These are phyloP conservation scores for Drosophila obscura DNA, from an alignment of 1,140 invertebrate genomes.

Conservation along the genomic window DNA sequence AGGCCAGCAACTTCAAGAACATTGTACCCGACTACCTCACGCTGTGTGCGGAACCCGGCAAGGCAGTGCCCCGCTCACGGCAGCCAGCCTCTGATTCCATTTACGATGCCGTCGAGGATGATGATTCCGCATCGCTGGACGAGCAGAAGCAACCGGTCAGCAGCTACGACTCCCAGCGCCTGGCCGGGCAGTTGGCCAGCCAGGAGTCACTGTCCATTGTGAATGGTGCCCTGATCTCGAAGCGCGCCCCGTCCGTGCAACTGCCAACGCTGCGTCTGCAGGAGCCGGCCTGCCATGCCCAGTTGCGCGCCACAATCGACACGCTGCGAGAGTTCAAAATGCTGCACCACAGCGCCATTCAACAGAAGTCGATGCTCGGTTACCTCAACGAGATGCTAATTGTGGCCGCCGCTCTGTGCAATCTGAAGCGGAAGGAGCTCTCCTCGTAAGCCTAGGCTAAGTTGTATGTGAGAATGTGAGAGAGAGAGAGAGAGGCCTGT, in stretches of 20 bases:
- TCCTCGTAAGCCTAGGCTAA: background rate
- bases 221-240: conserved; percentile 65
- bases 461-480: background rate
- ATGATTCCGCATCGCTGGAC: conserved; percentile 12
- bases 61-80: conserved; percentile 47
- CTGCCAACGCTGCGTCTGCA: conserved; percentile 69
- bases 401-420: conserved; percentile 67
- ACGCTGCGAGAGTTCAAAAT: conserved; percentile 67
- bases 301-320: conserved; percentile 68
- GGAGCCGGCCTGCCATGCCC: conserved; percentile 64
- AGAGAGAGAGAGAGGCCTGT: conserved; percentile 26
- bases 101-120: conserved; percentile 27
- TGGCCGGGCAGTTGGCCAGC: conserved; percentile 64
- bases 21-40: conserved; percentile 75
- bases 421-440: conserved; percentile 72
- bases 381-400: conserved; percentile 78
- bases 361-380: conserved; percentile 60
- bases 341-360: conserved; percentile 64
- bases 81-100: conserved; percentile 1
- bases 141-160: conserved; percentile 34
- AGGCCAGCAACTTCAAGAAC: conserved; percentile 66
- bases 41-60: conserved; percentile 73
- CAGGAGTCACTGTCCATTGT: conserved; percentile 61
- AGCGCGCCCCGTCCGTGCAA: conserved; percentile 56
- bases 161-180: conserved; percentile 57